Evolutionary conservation across 1,140 invertebrate genomes (phyloP).

Genomic region (Aporrectodea caliginosa): DNA sequence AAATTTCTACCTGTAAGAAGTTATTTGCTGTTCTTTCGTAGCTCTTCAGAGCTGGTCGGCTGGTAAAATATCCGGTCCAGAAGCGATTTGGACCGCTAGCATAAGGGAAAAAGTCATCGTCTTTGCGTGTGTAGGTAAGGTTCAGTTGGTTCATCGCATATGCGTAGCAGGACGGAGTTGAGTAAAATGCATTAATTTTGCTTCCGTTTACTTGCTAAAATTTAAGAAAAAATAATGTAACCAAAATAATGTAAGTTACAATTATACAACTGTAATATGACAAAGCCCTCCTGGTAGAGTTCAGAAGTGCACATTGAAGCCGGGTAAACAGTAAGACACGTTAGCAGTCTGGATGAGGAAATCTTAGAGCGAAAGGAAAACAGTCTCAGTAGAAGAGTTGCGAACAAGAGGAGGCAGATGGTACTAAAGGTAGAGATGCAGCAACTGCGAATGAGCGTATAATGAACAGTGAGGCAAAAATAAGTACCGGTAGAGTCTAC

Average conservation of each 20-base stretch:
- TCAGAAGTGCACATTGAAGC: too few relatives aligned
- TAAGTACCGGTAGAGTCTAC: too few relatives aligned
- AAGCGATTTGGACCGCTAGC: conserved; percentile 73
- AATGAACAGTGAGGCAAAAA: background rate
- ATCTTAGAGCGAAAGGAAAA: background rate
- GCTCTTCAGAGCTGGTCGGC: conserved; percentile 75
- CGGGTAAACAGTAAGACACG: too few relatives aligned
- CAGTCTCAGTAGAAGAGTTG: background rate
- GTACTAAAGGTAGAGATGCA: too few relatives aligned
- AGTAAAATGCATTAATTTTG: conserved; percentile 79
- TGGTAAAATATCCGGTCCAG: conserved; percentile 95
- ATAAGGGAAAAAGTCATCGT: conserved; percentile 89
- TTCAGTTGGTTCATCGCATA: conserved; percentile 72
- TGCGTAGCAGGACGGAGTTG: conserved; percentile 89
- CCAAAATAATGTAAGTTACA: background rate
- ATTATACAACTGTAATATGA: background rate
- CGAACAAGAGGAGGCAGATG: too few relatives aligned
- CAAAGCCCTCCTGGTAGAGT: too few relatives aligned
- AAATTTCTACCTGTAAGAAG: conserved; percentile 63
- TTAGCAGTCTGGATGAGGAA: background rate
- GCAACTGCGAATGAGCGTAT: background rate
- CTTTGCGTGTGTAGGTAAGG: conserved; percentile 66
- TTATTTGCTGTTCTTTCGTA: conserved; percentile 72
- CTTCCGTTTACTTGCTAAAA: conserved; percentile 60
- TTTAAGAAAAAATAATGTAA: background rate